Evolutionary conservation across 2,888 invertebrate genomes (phyloP), one percentile per base, ranked within the genome.

Genomic region (Syrphus vitripennis): DNA sequence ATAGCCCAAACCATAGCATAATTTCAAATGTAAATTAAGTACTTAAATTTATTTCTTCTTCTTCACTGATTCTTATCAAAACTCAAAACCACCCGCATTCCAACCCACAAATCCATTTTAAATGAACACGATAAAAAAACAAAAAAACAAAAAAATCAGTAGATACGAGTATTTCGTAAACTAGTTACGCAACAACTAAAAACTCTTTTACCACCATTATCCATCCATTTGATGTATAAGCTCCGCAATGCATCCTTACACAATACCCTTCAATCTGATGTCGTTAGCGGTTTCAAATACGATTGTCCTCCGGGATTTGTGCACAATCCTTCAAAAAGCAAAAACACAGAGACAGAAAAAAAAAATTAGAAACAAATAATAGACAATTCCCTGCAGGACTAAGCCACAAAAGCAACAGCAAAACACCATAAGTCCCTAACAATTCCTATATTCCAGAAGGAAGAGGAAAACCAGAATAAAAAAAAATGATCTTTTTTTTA

Each of bases 361-460:
- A 40, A 63, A 45, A 65, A 63, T 10, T 31, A 37, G 42, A 76
- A 63, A 65, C 79, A 79, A 42, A 42, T 71, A 63, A 53, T 55
- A 55, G 45, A 65, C 61, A 71, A 57, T 72, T 40, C 55, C 63
- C 45, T 14, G 7, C n/a, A 72, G 48, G 21, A 37, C 40, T 57
- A 67, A 67, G 55, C 57, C 40, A 61, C 74, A 26, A 31, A 29
- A 37, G 26, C 24, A 63, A 37, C 75, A 24, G 16, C 55, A 55
- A 42, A 55, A 7, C 26, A 42, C 71, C 63, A 63, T 37, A 72
- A 65, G 57, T 57, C 48, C 55, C 37, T 9, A 34, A 67, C 24
- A 24, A 65, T 65, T 65, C 45, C 4, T 14, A 6, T 1, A 19
- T n/a, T 3, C n/a, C 9, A 19, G n/a, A 26, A 48, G 7, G 3